A percentile compares a stretch with the other conserved stretches of the same genome.
These are phyloP conservation scores for Myopa tessellatipennis DNA, from an alignment of 2,888 invertebrate species.

Conservation along the genomic window DNA sequence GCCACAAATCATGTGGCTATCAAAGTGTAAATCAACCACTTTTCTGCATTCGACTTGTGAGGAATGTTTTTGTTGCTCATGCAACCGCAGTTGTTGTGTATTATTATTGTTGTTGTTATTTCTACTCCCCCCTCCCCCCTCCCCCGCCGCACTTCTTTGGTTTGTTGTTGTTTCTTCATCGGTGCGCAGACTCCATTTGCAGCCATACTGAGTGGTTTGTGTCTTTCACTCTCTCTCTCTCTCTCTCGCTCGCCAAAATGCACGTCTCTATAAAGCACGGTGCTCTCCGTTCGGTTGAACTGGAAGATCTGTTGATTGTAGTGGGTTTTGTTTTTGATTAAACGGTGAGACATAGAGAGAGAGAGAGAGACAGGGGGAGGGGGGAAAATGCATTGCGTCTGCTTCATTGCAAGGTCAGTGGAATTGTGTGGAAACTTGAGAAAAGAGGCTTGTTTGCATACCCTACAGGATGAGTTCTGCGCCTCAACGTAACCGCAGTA, in stretches of 20 bases:
- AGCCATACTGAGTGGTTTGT: not conserved
- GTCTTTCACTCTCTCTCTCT: not conserved
- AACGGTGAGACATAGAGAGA: not conserved
- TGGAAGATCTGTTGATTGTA: too few relatives aligned
- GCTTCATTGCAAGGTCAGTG: constrained; percentile 56
- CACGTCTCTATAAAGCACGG: not conserved
- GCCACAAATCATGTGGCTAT: not conserved
- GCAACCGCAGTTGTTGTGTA: not conserved
- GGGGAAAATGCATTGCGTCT: constrained; percentile 2
- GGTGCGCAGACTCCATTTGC: constrained; percentile 22
- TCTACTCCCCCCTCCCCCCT: not conserved
- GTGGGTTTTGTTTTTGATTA: too few relatives aligned
- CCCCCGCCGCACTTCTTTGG: not conserved
- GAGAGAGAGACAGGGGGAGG: not conserved
- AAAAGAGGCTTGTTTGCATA: constrained; percentile 47
- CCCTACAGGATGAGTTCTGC: constrained; percentile 49
- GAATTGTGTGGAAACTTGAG: constrained; percentile 49
- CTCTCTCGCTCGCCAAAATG: not conserved
- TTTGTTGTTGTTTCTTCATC: not conserved
- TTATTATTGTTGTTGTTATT: not conserved
- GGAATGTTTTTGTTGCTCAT: not conserved
- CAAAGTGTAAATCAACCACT: not conserved
- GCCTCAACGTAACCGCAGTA: too few relatives aligned
- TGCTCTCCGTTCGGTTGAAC: not conserved
- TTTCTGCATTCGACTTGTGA: not conserved